Evolutionary conservation across 1,140 invertebrate genomes (phyloP).

Genomic region (Saxidomus purpurata): DNA sequence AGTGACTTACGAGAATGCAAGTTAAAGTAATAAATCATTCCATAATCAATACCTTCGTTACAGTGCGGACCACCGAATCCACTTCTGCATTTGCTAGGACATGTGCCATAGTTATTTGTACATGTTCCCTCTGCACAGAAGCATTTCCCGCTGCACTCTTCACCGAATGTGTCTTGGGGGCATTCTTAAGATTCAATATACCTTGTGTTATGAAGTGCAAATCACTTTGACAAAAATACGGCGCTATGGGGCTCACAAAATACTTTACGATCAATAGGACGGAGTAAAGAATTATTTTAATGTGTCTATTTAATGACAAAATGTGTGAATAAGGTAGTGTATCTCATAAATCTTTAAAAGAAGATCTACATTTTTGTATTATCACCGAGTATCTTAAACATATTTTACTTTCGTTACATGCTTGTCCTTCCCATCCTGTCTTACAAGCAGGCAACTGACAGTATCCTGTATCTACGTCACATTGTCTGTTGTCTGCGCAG

Average conservation of each 20-base stretch:
- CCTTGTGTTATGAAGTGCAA: too few relatives aligned
- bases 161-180: not conserved
- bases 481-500: constrained; percentile 2
- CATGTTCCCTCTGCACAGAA: not conserved
- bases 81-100: not conserved
- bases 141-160: not conserved
- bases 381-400: too few relatives aligned
- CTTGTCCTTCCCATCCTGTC: not conserved
- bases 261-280: too few relatives aligned
- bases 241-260: too few relatives aligned
- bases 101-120: not conserved
- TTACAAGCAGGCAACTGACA: not conserved
- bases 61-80: not conserved
- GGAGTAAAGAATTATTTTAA: too few relatives aligned
- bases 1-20: too few relatives aligned
- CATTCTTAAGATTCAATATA: not conserved
- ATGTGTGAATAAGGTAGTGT: too few relatives aligned
- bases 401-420: constrained; percentile 25
- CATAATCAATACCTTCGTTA: not conserved
- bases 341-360: too few relatives aligned
- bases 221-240: too few relatives aligned
- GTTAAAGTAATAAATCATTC: not conserved
- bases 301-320: too few relatives aligned
- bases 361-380: too few relatives aligned
- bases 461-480: not conserved